These are phyloP conservation scores for Amphiprion percula DNA, from an alignment of 2,113 vertebrate species.

Conservation along the genomic window DNA sequence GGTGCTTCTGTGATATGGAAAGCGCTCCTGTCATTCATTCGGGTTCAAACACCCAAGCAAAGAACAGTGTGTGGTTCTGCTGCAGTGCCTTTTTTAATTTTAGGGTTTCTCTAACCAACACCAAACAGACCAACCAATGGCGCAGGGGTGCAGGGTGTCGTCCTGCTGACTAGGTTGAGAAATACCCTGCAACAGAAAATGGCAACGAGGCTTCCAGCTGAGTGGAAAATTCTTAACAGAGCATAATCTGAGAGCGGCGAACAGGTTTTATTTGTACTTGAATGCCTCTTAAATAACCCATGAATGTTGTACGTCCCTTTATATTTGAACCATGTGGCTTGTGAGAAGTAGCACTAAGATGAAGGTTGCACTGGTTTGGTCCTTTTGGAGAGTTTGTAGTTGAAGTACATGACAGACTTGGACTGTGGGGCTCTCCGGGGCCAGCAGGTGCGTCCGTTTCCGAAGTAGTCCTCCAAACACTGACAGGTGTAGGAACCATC, in stretches of 20 bases:
- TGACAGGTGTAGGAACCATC: slow-evolving; percentile 80
- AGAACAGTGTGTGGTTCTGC: slow-evolving; percentile 40
- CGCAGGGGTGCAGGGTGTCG: not conserved
- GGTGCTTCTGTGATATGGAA: slow-evolving; percentile 29
- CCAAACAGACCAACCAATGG: slow-evolving; percentile 31
- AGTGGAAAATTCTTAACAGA: slow-evolving; percentile 10
- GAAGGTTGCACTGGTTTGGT: slow-evolving; percentile 39
- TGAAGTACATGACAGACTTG: slow-evolving; percentile 72
- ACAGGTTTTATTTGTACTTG: not conserved
- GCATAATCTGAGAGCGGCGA: not conserved
- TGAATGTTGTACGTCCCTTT: not conserved
- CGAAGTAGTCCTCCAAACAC: slow-evolving; percentile 69
- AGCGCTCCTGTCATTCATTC: slow-evolving; percentile 52
- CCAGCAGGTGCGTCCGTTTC: slow-evolving; percentile 78
- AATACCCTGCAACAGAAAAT: slow-evolving; percentile 20
- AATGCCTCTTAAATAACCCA: not conserved
- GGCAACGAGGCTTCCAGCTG: slow-evolving; percentile 14
- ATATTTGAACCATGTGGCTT: not conserved
- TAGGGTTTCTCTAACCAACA: slow-evolving; percentile 51
- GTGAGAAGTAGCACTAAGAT: slow-evolving; percentile 14
- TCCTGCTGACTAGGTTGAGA: not conserved
- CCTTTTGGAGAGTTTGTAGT: slow-evolving; percentile 78
- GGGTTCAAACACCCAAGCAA: slow-evolving; percentile 24
- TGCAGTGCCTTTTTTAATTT: slow-evolving; percentile 42
- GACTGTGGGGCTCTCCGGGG: slow-evolving; percentile 73